Conservation (phyloP, 1,140 invertebrate genomes). For the Leptopilina boulardi region DNA sequence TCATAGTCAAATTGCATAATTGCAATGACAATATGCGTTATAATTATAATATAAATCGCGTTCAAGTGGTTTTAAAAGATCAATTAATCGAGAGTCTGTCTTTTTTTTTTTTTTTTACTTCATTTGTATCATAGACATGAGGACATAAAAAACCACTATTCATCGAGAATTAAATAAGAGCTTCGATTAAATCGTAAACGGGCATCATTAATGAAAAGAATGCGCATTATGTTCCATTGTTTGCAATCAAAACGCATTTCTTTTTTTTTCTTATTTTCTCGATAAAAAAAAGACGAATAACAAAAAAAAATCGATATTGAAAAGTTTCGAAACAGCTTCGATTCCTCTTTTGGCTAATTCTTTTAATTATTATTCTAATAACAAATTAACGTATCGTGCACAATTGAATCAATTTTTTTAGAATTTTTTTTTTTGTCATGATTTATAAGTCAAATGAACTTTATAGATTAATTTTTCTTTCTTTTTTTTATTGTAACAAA, state of each 20-base stretch:
- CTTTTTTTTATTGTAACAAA: background rate
- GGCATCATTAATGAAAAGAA: constrained; percentile 42
- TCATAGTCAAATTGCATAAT: constrained; percentile 51
- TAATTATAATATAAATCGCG: constrained; percentile 43
- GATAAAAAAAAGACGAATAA: too few species aligned
- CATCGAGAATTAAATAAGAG: constrained; percentile 36
- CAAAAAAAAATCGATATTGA: background rate
- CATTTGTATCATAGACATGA: constrained; percentile 66
- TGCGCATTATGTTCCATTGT: constrained; percentile 45
- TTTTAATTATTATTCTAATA: constrained; percentile 55
- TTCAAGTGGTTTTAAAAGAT: constrained; percentile 46
- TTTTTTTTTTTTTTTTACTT: constrained; percentile 57
- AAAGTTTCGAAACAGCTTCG: constrained; percentile 39
- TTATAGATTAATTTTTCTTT: background rate
- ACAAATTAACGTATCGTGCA: constrained; percentile 63
- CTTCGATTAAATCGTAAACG: constrained; percentile 49
- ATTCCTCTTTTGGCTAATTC: constrained; percentile 50
- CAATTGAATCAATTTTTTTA: constrained; percentile 39
- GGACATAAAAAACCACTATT: constrained; percentile 45
- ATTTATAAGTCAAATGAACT: background rate
- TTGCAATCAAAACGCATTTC: constrained; percentile 45
- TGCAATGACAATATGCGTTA: constrained; percentile 57
- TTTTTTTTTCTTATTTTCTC: constrained; percentile 35
- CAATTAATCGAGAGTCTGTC: constrained; percentile 40
- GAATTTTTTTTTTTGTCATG: background rate